A percentile compares a stretch with the other conserved stretches of the same genome.
phyloP scores from a whole-genome alignment of 2,113 vertebrate species.

The Noturus placidus region DNA sequence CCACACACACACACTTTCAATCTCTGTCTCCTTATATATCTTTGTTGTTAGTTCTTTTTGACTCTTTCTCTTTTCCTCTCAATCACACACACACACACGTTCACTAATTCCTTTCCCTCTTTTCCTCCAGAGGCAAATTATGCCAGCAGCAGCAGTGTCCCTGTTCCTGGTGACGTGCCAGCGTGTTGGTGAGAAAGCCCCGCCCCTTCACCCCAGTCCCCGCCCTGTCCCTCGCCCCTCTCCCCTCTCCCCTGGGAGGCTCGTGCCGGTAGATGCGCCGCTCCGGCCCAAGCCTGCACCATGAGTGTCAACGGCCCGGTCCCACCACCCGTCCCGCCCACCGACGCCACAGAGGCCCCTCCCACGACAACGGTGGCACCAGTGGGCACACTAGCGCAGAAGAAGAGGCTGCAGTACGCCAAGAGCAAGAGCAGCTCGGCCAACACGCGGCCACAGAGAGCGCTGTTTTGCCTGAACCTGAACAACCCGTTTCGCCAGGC shows the following conservation, averaged over 20 bases:
- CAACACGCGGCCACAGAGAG: conserved; percentile 91
- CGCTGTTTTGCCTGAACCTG: conserved; percentile 97
- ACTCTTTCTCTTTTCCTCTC: not conserved
- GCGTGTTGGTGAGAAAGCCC: conserved; percentile 83
- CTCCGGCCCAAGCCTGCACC: conserved; percentile 90
- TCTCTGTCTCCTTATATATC: conserved; percentile 30
- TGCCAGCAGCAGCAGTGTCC: conserved; percentile 91
- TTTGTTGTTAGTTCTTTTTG: not conserved
- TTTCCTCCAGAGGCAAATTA: conserved; percentile 87
- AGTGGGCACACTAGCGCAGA: conserved; percentile 94
- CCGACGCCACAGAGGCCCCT: conserved; percentile 47
- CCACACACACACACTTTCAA: conserved; percentile 32
- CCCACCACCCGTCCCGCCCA: conserved; percentile 58
- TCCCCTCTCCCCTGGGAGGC: conserved; percentile 92
- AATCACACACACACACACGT: not conserved
- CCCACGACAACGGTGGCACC: conserved; percentile 67
- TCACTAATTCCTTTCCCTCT: conserved; percentile 1
- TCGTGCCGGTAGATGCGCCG: conserved; percentile 86
- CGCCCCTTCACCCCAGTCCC: conserved; percentile 72
- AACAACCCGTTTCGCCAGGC: conserved; percentile 98
- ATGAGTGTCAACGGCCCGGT: conserved; percentile 87
- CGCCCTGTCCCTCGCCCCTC: conserved; percentile 71
- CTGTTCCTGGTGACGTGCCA: conserved; percentile 91
- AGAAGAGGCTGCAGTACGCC: conserved; percentile 98
- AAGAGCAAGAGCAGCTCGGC: conserved; percentile 97